Conservation (phyloP, 2,113 vertebrate species). For the Thomomys bottae region DNA sequence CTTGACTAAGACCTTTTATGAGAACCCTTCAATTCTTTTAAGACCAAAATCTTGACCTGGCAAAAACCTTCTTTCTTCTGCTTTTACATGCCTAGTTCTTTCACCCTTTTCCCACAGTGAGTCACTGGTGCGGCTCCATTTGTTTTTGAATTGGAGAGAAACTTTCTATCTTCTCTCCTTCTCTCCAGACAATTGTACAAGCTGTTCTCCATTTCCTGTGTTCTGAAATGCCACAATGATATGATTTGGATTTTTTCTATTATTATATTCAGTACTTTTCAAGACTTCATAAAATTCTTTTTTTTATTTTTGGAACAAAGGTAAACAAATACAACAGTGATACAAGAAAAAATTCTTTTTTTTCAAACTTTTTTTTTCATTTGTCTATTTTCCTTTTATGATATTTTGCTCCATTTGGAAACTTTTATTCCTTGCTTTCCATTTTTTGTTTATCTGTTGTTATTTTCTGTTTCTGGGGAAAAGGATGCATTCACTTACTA, state of each 20-base stretch:
- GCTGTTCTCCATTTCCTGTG: background rate
- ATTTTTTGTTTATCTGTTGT: background rate
- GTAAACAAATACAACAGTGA: too few relatives aligned
- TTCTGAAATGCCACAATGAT: slow-evolving; percentile 36
- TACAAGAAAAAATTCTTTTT: too few relatives aligned
- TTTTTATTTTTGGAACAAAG: background rate
- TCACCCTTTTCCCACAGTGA: slow-evolving; percentile 27
- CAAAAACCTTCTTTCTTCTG: background rate
- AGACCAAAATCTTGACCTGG: background rate
- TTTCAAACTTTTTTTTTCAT: too few relatives aligned
- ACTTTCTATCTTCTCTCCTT: background rate
- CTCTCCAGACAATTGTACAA: background rate
- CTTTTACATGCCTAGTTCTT: background rate
- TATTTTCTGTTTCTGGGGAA: slow-evolving; percentile 30
- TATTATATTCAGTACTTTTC: background rate
- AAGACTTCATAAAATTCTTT: background rate
- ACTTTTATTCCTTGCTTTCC: background rate
- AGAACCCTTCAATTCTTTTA: background rate
- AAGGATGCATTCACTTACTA: background rate
- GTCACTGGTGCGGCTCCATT: too few relatives aligned
- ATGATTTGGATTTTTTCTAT: background rate
- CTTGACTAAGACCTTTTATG: too few relatives aligned
- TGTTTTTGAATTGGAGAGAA: too few relatives aligned
- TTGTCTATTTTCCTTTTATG: slow-evolving; percentile 1
- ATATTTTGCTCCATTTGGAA: background rate